Evolutionary conservation across 2,113 vertebrate species (phyloP), one percentile per base, ranked within the genome.

Genomic region (Bufo bufo): DNA sequence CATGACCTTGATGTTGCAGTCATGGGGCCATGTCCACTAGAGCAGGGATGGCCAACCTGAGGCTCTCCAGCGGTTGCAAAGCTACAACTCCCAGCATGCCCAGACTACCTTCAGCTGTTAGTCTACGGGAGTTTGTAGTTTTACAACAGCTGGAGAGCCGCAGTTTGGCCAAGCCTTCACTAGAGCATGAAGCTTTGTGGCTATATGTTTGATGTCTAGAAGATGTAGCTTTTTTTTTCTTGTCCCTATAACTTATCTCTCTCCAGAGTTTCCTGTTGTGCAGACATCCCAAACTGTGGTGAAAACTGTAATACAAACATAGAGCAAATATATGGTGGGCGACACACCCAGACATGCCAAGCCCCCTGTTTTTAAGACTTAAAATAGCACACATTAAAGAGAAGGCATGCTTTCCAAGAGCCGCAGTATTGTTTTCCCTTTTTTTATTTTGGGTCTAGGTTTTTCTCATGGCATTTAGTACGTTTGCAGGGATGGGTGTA

Each of bases 331-430:
- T n/a, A 45, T 61, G 63, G 79, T 19, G 6, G 3, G 79, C 13
- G 79, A 45, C 79, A 45, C 56, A 43, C 58, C 79, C 79, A 63
- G 33, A 4, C 33, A 20, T 81, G 17, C 33, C 58, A 45, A 0
- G 56, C 4, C 54, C 77, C 12, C 2, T 81, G 78, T 43, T 61
- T 80, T 78, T 20, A 23, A 23, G 47, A 52, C 33, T 45, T 33
- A 43, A 80, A 80, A 58, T 50, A 80, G 78, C 33, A 43, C 3
- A 16, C 77, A 78, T 78, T 50, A 77, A 79, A 9, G 74, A 19
- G 6, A 19, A 77, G 45, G 6, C 47, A 3, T 50, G 45, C 45
- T 49, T 45, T 56, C n/a, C 13, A 54, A 79, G 33, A n/a, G 50
- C 52, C 77, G 14, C 13, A 54, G 23, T 56, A 23, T 78, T 54